A percentile compares a stretch with the other conserved stretches of the same genome.
phyloP scores from a whole-genome alignment of 2,113 vertebrate genomes.

The Nibea albiflora region DNA sequence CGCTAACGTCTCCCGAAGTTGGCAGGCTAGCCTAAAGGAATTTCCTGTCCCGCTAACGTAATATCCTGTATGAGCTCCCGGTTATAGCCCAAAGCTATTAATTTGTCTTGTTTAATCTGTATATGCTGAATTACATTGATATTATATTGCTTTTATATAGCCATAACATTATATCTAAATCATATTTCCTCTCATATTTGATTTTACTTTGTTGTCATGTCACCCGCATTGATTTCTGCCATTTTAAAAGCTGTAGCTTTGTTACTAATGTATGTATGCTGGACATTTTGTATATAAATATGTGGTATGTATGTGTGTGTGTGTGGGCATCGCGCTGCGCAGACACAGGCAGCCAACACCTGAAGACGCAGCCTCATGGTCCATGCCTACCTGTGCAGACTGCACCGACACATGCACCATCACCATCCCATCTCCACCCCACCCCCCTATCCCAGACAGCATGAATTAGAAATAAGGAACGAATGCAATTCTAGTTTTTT shows the following conservation, averaged over 20 bases:
- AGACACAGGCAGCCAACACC: slow-evolving; percentile 56
- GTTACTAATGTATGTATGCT: background rate
- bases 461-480: background rate
- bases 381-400: slow-evolving; percentile 53
- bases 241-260: background rate
- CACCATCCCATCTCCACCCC: slow-evolving; percentile 10
- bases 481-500: background rate
- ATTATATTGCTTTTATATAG: background rate
- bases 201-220: background rate
- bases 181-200: background rate
- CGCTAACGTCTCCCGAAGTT: slow-evolving; percentile 57
- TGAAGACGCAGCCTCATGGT: slow-evolving; percentile 64
- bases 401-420: slow-evolving; percentile 30
- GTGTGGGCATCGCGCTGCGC: slow-evolving; percentile 13
- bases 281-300: background rate
- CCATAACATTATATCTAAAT: background rate
- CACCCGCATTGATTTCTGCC: background rate
- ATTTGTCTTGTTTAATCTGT: background rate
- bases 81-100: background rate
- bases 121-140: background rate
- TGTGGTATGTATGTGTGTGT: background rate
- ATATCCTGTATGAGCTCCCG: slow-evolving; percentile 24
- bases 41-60: slow-evolving; percentile 55
- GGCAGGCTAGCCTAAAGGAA: slow-evolving; percentile 46
- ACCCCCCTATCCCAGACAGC: slow-evolving; percentile 8